Percentiles rank a stretch among this genome's conserved stretches.
phyloP scores from a whole-genome alignment of 2,888 invertebrate genomes.

The Rhagonycha lutea region DNA sequence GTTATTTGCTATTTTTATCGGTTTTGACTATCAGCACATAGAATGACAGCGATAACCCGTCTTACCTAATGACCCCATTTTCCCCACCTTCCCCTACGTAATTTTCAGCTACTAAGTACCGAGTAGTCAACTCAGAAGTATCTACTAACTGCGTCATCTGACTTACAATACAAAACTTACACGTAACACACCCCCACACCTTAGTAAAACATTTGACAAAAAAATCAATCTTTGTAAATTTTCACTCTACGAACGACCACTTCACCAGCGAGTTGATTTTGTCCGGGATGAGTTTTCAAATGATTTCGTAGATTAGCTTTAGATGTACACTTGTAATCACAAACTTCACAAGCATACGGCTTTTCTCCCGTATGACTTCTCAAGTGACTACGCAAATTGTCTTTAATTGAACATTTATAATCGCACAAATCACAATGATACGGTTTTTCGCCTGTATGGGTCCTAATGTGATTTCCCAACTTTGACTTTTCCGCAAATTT shows the following conservation, averaged over 20 bases:
- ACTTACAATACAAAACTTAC: too few relatives aligned
- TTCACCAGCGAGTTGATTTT: neutral
- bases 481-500: neutral
- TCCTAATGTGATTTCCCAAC: neutral
- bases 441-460: neutral
- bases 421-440: neutral
- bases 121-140: too few relatives aligned
- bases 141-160: too few relatives aligned
- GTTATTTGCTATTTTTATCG: too few relatives aligned
- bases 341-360: neutral
- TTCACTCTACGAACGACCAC: neutral
- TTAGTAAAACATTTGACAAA: neutral
- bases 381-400: neutral
- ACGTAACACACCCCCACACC: too few relatives aligned
- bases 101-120: too few relatives aligned
- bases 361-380: neutral
- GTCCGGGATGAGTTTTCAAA: neutral
- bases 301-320: neutral
- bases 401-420: neutral
- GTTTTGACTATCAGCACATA: too few relatives aligned
- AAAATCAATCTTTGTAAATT: neutral
- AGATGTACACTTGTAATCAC: neutral
- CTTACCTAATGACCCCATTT: too few relatives aligned
- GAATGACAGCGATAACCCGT: too few relatives aligned
- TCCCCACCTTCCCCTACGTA: too few relatives aligned